Conservation (phyloP, 2,113 vertebrate genomes). For the Sialia sialis region DNA sequence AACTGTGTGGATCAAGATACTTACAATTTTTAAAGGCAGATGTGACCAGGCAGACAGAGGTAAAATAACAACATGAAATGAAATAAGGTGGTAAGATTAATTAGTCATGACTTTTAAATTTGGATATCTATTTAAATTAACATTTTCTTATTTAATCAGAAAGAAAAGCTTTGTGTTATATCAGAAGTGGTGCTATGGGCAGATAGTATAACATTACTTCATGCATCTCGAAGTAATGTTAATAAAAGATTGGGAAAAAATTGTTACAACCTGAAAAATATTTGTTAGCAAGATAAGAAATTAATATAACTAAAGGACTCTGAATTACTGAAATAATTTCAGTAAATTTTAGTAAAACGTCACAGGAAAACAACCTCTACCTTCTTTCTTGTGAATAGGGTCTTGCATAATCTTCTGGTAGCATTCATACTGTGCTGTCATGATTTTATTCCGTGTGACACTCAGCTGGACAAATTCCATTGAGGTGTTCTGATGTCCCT, state of each 20-base stretch:
- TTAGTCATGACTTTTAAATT: neutral
- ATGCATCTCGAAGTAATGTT: neutral
- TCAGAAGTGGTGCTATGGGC: neutral
- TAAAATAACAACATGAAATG: neutral
- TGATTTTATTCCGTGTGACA: constrained; percentile 89
- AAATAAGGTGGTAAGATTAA: neutral
- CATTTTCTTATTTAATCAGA: neutral
- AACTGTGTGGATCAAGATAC: neutral
- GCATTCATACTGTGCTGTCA: constrained; percentile 96
- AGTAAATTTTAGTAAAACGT: neutral
- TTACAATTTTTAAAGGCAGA: neutral
- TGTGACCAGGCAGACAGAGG: neutral
- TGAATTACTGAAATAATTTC: neutral
- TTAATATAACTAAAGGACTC: neutral
- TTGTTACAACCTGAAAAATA: neutral
- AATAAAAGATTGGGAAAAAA: neutral
- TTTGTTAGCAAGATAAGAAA: neutral
- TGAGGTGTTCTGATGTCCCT: neutral
- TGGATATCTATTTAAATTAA: neutral
- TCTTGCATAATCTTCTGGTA: constrained; percentile 95
- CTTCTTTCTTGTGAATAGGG: constrained; percentile 66
- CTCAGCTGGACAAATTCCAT: constrained; percentile 54
- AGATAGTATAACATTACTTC: neutral
- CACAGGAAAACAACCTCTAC: constrained; percentile 29
- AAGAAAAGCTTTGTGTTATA: neutral